These are phyloP conservation scores for Galeruca laticollis DNA, from an alignment of 2,888 invertebrate species.

Conservation along the genomic window DNA sequence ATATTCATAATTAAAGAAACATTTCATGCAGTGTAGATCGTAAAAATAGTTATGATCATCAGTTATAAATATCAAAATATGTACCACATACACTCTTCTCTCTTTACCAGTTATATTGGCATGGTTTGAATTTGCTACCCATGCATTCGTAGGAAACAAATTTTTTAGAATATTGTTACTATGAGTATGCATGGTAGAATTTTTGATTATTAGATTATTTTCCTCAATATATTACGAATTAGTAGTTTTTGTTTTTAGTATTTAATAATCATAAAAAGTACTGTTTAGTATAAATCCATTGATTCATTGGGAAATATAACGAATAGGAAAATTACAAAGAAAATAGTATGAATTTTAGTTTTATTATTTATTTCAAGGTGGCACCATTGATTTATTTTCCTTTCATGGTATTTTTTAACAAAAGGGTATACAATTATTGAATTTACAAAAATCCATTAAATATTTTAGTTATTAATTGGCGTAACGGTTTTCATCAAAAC, in stretches of 20 bases:
- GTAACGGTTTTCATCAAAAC: too few relatives aligned
- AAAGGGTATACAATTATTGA: background rate
- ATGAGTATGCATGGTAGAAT: constrained; percentile 57
- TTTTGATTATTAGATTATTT: constrained; percentile 38
- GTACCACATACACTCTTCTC: constrained; percentile 31
- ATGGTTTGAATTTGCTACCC: constrained; percentile 58
- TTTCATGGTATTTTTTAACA: constrained; percentile 5
- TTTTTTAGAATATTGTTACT: constrained; percentile 53
- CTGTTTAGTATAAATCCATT: background rate
- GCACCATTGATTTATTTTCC: constrained; percentile 5
- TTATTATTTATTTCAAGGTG: constrained; percentile 16
- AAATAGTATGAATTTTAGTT: constrained; percentile 22
- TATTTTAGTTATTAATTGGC: too few relatives aligned
- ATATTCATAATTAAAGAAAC: too few relatives aligned
- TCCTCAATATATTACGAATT: constrained; percentile 22
- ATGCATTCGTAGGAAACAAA: constrained; percentile 57
- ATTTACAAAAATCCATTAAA: too few relatives aligned
- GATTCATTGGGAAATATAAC: constrained; percentile 22
- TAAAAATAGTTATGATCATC: background rate
- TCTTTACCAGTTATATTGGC: constrained; percentile 52
- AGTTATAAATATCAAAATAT: constrained; percentile 7
- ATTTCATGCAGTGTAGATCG: background rate
- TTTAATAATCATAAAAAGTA: constrained; percentile 2
- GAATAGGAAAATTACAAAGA: constrained; percentile 8
- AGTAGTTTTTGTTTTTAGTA: constrained; percentile 12